Conservation (phyloP, 1,140 invertebrate species). For the Zaprionus lachaisei region DNA sequence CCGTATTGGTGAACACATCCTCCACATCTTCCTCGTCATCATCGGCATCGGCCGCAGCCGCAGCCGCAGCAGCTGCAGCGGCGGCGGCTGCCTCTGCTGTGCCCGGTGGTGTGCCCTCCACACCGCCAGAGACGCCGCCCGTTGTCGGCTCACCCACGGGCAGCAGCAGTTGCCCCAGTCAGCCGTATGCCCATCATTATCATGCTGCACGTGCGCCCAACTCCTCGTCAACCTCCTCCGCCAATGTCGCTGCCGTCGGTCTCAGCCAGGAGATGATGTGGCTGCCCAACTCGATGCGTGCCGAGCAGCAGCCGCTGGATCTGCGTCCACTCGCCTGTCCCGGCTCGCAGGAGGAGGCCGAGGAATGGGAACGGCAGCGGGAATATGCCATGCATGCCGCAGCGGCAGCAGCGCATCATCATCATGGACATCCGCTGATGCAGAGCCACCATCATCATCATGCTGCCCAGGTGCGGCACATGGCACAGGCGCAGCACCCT, state of each 20-base stretch:
- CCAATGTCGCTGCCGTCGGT: slow-evolving; percentile 87
- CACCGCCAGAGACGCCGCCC: slow-evolving; percentile 83
- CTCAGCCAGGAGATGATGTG: slow-evolving; percentile 90
- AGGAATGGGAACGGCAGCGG: slow-evolving; percentile 87
- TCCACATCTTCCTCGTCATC: slow-evolving; percentile 44
- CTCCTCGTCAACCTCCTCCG: slow-evolving; percentile 84
- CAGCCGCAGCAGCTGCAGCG: slow-evolving; percentile 27
- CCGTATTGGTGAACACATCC: slow-evolving; percentile 76
- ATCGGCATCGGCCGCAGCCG: slow-evolving; percentile 36
- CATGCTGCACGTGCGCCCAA: slow-evolving; percentile 73
- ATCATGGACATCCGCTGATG: slow-evolving; percentile 73
- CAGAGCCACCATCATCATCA: slow-evolving; percentile 65
- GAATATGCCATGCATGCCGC: slow-evolving; percentile 85
- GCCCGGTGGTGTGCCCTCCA: slow-evolving; percentile 81
- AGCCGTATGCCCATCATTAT: slow-evolving; percentile 74
- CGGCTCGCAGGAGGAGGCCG: slow-evolving; percentile 84
- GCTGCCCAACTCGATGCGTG: slow-evolving; percentile 89
- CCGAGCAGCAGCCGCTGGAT: slow-evolving; percentile 92
- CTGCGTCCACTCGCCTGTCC: slow-evolving; percentile 89
- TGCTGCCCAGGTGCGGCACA: slow-evolving; percentile 58
- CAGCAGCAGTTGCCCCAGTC: slow-evolving; percentile 73
- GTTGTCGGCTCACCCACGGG: slow-evolving; percentile 81
- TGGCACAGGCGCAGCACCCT: slow-evolving; percentile 66
- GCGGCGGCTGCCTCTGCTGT: slow-evolving; percentile 58
- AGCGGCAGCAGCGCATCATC: slow-evolving; percentile 71